A percentile compares a stretch with the other conserved stretches of the same genome.
Evolutionary conservation across 2,113 vertebrate species (phyloP).

Genomic region (Callipepla squamata): DNA sequence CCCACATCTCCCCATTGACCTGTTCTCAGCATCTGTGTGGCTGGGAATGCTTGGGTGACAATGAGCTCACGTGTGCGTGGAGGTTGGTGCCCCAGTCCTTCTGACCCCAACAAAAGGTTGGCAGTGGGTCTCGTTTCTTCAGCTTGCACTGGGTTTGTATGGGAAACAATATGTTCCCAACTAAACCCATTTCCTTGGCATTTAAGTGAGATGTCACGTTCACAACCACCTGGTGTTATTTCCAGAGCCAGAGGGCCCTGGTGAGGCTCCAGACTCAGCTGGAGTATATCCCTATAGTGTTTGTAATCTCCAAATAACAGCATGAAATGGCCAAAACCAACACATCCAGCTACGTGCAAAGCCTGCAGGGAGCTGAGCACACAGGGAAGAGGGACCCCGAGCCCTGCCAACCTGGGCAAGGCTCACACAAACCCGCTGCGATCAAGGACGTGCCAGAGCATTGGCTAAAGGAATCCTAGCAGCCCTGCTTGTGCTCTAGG

Average conservation of each 20-base stretch:
- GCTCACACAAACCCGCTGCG: accelerated
- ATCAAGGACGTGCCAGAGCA: not conserved
- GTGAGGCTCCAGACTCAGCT: not conserved
- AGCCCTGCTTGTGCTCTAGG: not conserved
- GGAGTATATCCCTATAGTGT: not conserved
- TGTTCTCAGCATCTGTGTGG: accelerated
- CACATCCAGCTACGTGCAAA: accelerated
- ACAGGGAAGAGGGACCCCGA: not conserved
- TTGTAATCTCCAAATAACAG: not conserved
- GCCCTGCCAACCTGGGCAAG: not conserved
- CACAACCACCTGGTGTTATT: not conserved
- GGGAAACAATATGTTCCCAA: not conserved
- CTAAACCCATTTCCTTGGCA: not conserved
- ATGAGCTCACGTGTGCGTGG: not conserved
- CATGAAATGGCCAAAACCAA: not conserved
- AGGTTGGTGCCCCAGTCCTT: not conserved
- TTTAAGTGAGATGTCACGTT: accelerated
- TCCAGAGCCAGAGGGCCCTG: not conserved
- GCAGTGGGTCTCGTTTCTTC: accelerated
- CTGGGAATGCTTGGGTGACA: accelerated
- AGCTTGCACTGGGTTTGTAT: accelerated
- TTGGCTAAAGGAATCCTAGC: not conserved
- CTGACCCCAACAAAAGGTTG: not conserved
- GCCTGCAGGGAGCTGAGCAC: not conserved
- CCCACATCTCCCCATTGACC: not conserved